Evolutionary conservation across 2,888 invertebrate species (phyloP).

Genomic region (Cephus sareptanus): DNA sequence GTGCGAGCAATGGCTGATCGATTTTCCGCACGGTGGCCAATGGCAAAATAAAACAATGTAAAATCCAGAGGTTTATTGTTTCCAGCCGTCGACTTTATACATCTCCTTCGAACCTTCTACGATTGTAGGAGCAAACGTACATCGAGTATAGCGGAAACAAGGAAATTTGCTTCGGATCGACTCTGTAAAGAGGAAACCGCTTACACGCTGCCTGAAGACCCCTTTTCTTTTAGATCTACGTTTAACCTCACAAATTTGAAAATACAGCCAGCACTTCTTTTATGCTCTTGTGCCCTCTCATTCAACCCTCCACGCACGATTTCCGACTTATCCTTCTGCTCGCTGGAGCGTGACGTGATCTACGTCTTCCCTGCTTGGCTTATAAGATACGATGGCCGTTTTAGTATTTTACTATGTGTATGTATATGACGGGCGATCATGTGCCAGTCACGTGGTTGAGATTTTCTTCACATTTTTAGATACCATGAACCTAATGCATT

Average conservation of each 20-base stretch:
- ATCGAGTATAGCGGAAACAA: slow-evolving; percentile 4
- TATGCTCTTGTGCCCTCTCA: background rate
- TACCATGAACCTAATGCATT: background rate
- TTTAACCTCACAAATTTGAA: background rate
- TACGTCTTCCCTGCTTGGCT: background rate
- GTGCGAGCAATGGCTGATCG: background rate
- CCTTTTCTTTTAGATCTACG: background rate
- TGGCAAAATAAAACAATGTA: slow-evolving; percentile 19
- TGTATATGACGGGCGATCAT: background rate
- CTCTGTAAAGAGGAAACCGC: background rate
- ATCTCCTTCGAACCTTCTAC: slow-evolving; percentile 10
- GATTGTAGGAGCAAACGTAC: slow-evolving; percentile 9
- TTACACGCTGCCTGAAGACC: background rate
- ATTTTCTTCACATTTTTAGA: background rate
- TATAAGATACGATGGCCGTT: background rate
- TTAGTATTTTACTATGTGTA: background rate
- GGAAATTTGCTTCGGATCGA: slow-evolving; percentile 19
- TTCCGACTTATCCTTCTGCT: background rate
- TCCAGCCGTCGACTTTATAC: slow-evolving; percentile 13
- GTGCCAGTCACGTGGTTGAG: background rate
- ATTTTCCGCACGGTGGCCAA: slow-evolving; percentile 16
- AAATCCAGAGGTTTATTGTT: slow-evolving; percentile 18
- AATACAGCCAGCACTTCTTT: background rate
- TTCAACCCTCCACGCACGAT: background rate
- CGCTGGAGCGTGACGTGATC: background rate